Base-by-base conservation (phyloP, 2,797 vertebrate species). In the Mormyrops attenuatus region DNA sequence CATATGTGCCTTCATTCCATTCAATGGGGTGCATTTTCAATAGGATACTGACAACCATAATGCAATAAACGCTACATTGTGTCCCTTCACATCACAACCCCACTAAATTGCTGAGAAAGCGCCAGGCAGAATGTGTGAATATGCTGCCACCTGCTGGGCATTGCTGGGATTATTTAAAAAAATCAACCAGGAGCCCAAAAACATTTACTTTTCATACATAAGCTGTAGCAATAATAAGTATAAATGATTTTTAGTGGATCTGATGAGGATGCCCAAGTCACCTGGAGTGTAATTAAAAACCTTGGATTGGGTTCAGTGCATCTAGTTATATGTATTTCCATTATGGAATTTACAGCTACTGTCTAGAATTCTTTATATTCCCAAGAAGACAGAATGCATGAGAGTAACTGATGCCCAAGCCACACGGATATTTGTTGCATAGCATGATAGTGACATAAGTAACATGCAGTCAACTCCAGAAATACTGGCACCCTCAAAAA, bases 61-160 rank as follows among this genome's bases (percentile, higher is more conserved):
- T 47, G 30, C 55, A 50, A 63, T 0, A 34, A 47, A 60, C 38
- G 41, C 52, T 85, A 69, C 41, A n/a, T 38, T n/a, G 80, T 13
- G 26, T 34, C 38, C 5, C 9, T 8, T 57, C 13, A 55, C 86
- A 44, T 55, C 55, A 52, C 9, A 55, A 9, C 77, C 26, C 49
- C 30, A 55, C 9, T 38, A 34, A 17, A 15, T 26, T 53, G 49
- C 52, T 13, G 6, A 63, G 86, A 87, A 38, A 60, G 26, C 15
- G 15, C n/a, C 15, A 38, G 55, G 55, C 53, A 41, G 38, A 63
- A 63, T 55, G 53, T 60, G 86, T 41, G 55, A 5, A 63, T 41
- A 22, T 53, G 30, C 8, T 30, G 44, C 84, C 89, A 60, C 60
- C 89, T 89, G 8, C 57, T 85, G 89, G 82, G 5, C 82, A 89